Evolutionary conservation across 2,888 invertebrate genomes (phyloP).

Genomic region (Diabrotica balteata): DNA sequence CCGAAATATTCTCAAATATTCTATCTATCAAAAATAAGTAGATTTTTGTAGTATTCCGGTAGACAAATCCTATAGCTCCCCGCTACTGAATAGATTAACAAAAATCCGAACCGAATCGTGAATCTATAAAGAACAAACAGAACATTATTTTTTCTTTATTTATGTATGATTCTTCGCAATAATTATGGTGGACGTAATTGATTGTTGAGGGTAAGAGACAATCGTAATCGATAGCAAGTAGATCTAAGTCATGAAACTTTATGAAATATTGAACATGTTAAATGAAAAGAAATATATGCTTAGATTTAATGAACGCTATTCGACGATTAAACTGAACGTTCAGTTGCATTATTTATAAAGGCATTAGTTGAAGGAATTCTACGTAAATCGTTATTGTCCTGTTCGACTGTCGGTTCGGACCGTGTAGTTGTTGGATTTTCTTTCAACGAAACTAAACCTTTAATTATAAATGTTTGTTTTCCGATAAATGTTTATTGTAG

Average conservation of each 20-base stretch:
- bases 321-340: constrained; percentile 45
- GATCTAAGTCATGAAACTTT: constrained; percentile 35
- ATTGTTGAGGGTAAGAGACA: constrained; percentile 31
- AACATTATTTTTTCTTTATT: constrained; percentile 30
- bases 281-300: constrained; percentile 39
- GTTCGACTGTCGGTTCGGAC: too few species aligned
- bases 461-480: too few species aligned
- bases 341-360: constrained; percentile 49
- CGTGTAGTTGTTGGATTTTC: too few species aligned
- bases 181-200: constrained; percentile 36
- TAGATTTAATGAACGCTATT: constrained; percentile 51
- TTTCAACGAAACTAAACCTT: too few species aligned
- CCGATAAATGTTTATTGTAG: too few species aligned
- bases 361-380: constrained; percentile 38
- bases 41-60: too few species aligned
- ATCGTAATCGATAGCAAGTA: constrained; percentile 37
- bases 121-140: constrained; percentile 21
- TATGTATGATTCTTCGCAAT: constrained; percentile 23
- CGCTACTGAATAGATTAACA: too few species aligned
- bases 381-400: background rate
- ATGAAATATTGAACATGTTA: constrained; percentile 38
- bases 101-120: background rate
- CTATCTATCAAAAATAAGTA: too few species aligned
- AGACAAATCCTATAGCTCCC: too few species aligned
- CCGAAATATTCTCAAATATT: too few species aligned